These are phyloP conservation scores for Melanotaenia maccullochi DNA, from an alignment of 2,797 vertebrate genomes.

Conservation along the genomic window DNA sequence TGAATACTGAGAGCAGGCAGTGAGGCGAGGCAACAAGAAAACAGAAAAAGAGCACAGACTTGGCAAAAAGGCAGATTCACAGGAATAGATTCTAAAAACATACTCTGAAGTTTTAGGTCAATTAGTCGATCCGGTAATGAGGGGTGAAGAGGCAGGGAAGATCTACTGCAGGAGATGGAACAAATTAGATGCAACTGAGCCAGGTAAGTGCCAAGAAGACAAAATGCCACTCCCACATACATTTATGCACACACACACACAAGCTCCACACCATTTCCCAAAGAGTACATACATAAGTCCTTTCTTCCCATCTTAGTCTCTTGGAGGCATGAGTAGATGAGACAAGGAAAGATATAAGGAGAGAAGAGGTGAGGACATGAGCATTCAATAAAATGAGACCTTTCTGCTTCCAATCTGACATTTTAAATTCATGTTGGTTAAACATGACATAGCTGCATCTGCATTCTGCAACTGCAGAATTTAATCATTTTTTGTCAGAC, in stretches of 20 bases:
- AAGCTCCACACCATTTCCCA: neutral
- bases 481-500: too few species aligned
- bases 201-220: neutral
- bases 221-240: neutral
- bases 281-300: neutral
- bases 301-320: neutral
- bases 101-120: neutral
- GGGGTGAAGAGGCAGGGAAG: neutral
- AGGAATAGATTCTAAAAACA: neutral
- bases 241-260: neutral
- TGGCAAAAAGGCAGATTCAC: neutral
- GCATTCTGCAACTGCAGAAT: too few species aligned
- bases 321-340: neutral
- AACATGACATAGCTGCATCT: neutral
- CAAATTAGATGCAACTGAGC: neutral
- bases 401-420: neutral
- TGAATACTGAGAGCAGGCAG: neutral
- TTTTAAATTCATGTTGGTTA: neutral
- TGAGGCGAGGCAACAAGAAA: neutral
- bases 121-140: neutral
- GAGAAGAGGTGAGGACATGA: neutral
- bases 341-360: neutral
- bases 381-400: neutral
- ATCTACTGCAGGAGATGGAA: neutral
- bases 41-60: neutral